Conservation (phyloP, 2,113 vertebrate species). For the Mus pahari region DNA sequence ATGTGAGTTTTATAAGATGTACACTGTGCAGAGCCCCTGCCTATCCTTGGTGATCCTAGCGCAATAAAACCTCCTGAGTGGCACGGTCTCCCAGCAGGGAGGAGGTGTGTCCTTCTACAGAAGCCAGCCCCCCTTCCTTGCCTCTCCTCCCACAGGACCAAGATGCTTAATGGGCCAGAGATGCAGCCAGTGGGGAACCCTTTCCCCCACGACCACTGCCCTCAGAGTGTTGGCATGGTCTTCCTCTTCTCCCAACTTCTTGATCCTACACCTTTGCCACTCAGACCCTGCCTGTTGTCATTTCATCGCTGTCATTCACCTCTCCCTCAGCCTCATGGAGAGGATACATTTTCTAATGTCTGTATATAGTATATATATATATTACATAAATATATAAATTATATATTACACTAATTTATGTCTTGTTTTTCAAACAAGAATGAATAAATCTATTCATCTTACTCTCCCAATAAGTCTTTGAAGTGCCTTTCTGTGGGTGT, state of each 20-base stretch:
- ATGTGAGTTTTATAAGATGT: constrained; percentile 78
- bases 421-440: constrained; percentile 83
- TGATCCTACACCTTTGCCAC: constrained; percentile 67
- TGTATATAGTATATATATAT: constrained; percentile 84
- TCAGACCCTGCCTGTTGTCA: constrained; percentile 60
- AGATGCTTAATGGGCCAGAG: constrained; percentile 72
- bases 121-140: constrained; percentile 59
- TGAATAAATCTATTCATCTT: constrained; percentile 79
- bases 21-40: constrained; percentile 73
- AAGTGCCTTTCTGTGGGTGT: constrained; percentile 70
- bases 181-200: constrained; percentile 71
- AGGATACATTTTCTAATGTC: constrained; percentile 82
- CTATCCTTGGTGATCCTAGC: constrained; percentile 43
- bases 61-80: constrained; percentile 66
- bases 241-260: constrained; percentile 69
- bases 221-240: constrained; percentile 39
- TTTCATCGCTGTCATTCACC: constrained; percentile 58
- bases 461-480: constrained; percentile 70
- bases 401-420: constrained; percentile 81
- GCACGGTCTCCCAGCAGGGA: constrained; percentile 51
- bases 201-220: constrained; percentile 34
- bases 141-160: constrained; percentile 64
- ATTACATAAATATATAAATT: constrained; percentile 83
- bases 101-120: constrained; percentile 50
- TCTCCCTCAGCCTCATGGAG: constrained; percentile 74